Percentiles rank a stretch among this genome's conserved stretches.
These are phyloP conservation scores for Ophion slaviceki DNA, from an alignment of 2,888 invertebrate species.

Conservation along the genomic window DNA sequence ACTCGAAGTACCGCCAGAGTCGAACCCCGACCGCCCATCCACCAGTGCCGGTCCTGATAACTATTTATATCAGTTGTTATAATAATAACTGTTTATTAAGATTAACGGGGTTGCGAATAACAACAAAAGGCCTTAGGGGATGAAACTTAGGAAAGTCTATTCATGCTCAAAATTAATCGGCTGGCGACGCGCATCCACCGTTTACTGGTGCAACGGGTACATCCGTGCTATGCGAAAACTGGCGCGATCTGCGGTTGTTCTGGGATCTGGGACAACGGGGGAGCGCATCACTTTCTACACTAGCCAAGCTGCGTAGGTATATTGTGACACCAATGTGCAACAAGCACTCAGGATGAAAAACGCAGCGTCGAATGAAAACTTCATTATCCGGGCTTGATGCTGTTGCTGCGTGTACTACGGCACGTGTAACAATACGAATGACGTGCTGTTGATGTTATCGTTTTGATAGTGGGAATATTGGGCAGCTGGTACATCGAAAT, in stretches of 20 bases:
- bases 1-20: too few species aligned
- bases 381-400: slow-evolving; percentile 30
- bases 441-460: neutral
- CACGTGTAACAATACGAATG: neutral
- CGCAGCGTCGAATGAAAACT: slow-evolving; percentile 57
- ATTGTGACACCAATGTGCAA: slow-evolving; percentile 48
- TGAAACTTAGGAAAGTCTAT: too few species aligned
- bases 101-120: too few species aligned
- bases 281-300: slow-evolving; percentile 14
- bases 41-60: too few species aligned
- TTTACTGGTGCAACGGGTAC: neutral
- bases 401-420: neutral
- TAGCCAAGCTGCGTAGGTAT: neutral
- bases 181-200: neutral
- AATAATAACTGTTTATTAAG: too few species aligned
- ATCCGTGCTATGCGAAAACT: slow-evolving; percentile 8
- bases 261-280: slow-evolving; percentile 27
- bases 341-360: slow-evolving; percentile 54
- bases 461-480: slow-evolving; percentile 12
- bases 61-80: too few species aligned
- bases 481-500: slow-evolving; percentile 24
- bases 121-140: too few species aligned
- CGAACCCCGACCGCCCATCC: too few species aligned
- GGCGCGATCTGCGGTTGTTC: neutral
- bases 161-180: too few species aligned